These are phyloP conservation scores for Rhabdophis nuchalis DNA, from an alignment of 2,797 vertebrate genomes.

Conservation along the genomic window DNA sequence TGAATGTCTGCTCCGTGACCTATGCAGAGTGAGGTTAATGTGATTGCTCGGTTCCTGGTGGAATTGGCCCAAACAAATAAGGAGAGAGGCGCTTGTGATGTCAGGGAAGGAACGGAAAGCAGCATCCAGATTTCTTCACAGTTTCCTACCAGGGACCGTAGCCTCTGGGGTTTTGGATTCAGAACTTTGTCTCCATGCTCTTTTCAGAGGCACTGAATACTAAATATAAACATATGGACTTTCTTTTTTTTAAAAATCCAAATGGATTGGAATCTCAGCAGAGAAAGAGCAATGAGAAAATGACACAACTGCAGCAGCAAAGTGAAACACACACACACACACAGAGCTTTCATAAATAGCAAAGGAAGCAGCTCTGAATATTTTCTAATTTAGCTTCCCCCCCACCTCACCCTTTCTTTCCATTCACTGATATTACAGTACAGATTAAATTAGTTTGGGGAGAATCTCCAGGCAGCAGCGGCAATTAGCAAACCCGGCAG, in stretches of 20 bases:
- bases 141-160: neutral
- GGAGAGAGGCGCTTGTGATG: neutral
- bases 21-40: slow-evolving; percentile 27
- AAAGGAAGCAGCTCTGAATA: neutral
- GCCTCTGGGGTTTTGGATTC: neutral
- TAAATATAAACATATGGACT: neutral
- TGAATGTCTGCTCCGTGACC: slow-evolving; percentile 1
- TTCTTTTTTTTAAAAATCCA: neutral
- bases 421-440: neutral
- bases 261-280: neutral
- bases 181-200: neutral
- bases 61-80: slow-evolving; percentile 1
- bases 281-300: neutral
- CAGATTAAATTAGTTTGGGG: slow-evolving; percentile 22
- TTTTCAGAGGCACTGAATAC: neutral
- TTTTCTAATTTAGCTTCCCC: neutral
- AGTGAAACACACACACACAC: too few relatives aligned
- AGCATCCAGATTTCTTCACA: neutral
- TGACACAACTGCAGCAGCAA: neutral
- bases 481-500: slow-evolving; percentile 17
- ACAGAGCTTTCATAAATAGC: neutral
- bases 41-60: slow-evolving; percentile 6
- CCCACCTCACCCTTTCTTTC: too few relatives aligned
- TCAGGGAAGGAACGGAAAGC: neutral
- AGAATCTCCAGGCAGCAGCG: neutral